Conservation (phyloP, 2,797 vertebrate species). For the Pangasius mekongensis region DNA sequence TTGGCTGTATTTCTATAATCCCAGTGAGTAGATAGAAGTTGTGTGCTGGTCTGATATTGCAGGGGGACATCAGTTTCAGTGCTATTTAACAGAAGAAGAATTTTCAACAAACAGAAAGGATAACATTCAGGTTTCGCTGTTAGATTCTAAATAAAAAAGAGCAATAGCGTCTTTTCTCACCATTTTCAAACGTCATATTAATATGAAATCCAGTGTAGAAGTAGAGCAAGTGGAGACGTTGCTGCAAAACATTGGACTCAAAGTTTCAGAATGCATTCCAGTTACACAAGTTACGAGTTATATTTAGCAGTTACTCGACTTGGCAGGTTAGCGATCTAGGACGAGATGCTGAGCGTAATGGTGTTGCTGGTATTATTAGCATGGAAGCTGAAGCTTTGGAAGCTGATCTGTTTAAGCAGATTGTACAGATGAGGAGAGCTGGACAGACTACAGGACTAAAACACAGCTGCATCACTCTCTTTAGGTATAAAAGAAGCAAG, state of each 20-base stretch:
- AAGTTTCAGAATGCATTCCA: not conserved
- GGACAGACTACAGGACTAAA: not conserved
- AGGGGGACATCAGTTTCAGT: not conserved
- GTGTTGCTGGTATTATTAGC: not conserved
- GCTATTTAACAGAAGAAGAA: not conserved
- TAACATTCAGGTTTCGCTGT: not conserved
- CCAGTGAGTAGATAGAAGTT: not conserved
- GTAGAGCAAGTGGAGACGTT: not conserved
- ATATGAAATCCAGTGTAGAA: not conserved
- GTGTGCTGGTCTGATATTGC: too few relatives aligned
- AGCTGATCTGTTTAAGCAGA: not conserved
- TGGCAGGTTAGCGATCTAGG: too few relatives aligned
- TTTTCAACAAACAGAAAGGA: not conserved
- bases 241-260: not conserved
- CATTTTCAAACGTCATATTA: not conserved
- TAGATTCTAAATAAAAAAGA: not conserved
- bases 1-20: not conserved
- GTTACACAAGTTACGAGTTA: not conserved
- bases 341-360: not conserved
- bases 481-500: not conserved
- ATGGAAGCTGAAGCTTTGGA: not conserved
- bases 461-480: not conserved
- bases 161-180: not conserved
- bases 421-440: not conserved
- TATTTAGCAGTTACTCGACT: too few relatives aligned